These are phyloP conservation scores for Imbricaverruca yamaguchii DNA, from an alignment of 2,888 invertebrate species.

Conservation along the genomic window DNA sequence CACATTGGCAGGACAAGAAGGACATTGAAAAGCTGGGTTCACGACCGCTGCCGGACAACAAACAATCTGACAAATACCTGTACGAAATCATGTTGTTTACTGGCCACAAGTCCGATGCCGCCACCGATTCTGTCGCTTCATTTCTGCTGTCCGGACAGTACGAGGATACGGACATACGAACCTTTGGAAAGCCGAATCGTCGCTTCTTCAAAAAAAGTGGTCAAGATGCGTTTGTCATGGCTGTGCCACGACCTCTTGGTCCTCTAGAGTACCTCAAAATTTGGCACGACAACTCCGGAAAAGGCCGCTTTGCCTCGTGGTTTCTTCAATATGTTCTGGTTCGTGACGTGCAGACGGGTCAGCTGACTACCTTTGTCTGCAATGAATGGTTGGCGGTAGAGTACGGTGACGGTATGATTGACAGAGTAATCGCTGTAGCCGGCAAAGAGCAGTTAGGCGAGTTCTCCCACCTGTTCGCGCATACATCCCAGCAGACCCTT, in stretches of 20 bases:
- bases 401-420: constrained; percentile 46
- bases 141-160: constrained; percentile 38
- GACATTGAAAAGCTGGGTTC: constrained; percentile 28
- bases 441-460: constrained; percentile 43
- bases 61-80: constrained; percentile 36
- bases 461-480: constrained; percentile 44
- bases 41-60: constrained; percentile 37
- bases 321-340: constrained; percentile 43
- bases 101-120: constrained; percentile 30
- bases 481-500: constrained; percentile 37
- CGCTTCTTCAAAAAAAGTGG: constrained; percentile 28
- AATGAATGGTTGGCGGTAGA: constrained; percentile 46
- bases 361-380: constrained; percentile 40
- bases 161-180: constrained; percentile 37
- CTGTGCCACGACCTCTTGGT: constrained; percentile 42
- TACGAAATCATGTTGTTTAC: constrained; percentile 31
- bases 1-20: constrained; percentile 35
- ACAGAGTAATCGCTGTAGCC: constrained; percentile 45
- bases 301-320: constrained; percentile 41
- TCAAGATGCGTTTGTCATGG: constrained; percentile 31
- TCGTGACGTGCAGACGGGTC: constrained; percentile 43
- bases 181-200: constrained; percentile 30
- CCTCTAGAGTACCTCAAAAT: constrained; percentile 43
- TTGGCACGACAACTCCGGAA: constrained; percentile 48
- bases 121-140: constrained; percentile 30